Base-by-base conservation (phyloP, 2,888 invertebrate genomes). In the Aromia moschata region DNA sequence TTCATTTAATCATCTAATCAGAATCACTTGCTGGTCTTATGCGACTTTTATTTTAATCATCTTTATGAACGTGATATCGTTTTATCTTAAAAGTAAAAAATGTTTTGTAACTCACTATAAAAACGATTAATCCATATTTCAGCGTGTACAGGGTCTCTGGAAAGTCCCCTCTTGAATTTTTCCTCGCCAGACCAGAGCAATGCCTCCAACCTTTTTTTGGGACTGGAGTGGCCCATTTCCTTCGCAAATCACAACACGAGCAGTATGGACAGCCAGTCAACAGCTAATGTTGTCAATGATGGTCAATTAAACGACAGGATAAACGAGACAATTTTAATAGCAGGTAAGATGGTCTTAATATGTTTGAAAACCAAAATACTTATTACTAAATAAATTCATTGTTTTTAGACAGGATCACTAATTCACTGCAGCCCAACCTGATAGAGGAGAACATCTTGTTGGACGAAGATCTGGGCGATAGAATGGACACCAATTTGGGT, bases 161-260 rank as follows among this genome's bases (percentile, higher is more conserved):
- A 79, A 38, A 76, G 73, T 33, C 76, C 78, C 5, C 53, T 79
- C 14, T 51, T 80, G 15, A 76, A 74, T 56, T 77, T 79, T 49
- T 58, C 70, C n/a, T 61, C 59, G 10, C 40, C 58, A 1, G 65
- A 69, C 4, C 60, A 60, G 12, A 61, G 61, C 5, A 64, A 63
- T 14, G 60, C 69, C 1, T 72, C 76, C 1, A 78, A 77, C 53
- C 57, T 80, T 14, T 80, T 80, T 63, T 58, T 81, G 37, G 80
- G 80, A 2, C 56, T 81, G 10, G 80, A 80, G 64, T 81, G 80
- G 80, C 74, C 78, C 0, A 60, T 77, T 5, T 64, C 71, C 0
- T 75, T 75, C 44, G 65, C 71, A 16, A 70, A 67, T 41, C 63
- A 65, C n/a, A 49, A 60, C 5, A 47, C 64, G 1, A 37, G 64